phyloP scores from a whole-genome alignment of 2,113 vertebrate species.

The Spermophilus dauricus region DNA sequence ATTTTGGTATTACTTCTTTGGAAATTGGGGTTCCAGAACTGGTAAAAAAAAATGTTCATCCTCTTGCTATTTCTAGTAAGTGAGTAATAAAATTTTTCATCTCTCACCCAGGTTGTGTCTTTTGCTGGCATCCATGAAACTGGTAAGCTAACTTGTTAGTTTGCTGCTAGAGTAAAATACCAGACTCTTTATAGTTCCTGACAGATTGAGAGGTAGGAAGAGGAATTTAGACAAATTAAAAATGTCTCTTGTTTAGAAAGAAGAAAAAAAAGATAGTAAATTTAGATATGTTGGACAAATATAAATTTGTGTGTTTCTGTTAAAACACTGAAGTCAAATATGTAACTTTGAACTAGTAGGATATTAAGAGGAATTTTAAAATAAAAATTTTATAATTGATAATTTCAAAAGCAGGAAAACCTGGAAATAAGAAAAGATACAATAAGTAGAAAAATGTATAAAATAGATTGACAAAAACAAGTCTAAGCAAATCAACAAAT shows the following conservation, averaged over 20 bases:
- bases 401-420: neutral
- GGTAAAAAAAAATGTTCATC: neutral
- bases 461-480: neutral
- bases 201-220: neutral
- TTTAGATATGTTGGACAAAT: conserved; percentile 3
- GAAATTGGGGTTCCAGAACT: neutral
- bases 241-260: neutral
- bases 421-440: neutral
- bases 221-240: neutral
- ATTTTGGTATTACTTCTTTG: neutral
- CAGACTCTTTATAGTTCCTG: neutral
- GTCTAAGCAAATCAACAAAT: neutral
- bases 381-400: neutral
- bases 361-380: neutral
- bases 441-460: neutral
- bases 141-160: neutral
- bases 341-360: neutral
- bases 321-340: neutral
- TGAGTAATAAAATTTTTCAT: neutral
- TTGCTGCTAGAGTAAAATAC: neutral
- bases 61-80: neutral
- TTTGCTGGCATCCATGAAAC: neutral
- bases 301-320: neutral
- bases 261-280: neutral
- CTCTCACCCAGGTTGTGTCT: neutral